Evolutionary conservation across 2,888 invertebrate genomes (phyloP), one percentile per base, ranked within the genome.

Genomic region (Clunio marinus): DNA sequence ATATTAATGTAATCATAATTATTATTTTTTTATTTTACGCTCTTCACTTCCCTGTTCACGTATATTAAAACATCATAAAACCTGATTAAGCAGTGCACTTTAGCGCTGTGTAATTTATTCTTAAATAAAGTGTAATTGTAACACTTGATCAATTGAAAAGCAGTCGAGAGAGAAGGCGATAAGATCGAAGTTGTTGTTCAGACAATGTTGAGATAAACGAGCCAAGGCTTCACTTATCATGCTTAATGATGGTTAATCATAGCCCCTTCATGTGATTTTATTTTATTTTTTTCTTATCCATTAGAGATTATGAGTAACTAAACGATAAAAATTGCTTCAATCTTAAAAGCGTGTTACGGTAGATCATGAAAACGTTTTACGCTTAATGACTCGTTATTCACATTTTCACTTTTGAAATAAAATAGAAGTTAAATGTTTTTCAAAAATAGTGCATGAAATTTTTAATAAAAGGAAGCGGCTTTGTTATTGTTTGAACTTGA

Each of bases 381-480:
- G 35, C 13, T 32, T 32, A 32, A 32, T 32, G 35, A n/a, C n/a
- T n/a, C n/a, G 35, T 32, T 32, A 32, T 32, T 8, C 55, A 22
- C 25, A 32, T 35, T 60, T 60, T 60, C 60, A 60, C 60, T 60
- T 60, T 59, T 37, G 10, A 20, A 10, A 59, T 8, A 55, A 35
- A 35, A 13, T 5, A 35, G 1, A 35, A n/a, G n/a, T 13, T 35
- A 57, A 5, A 46, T 25, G n/a, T 28, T 46, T 27, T 46, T 45
- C 41, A 13, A 63, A 37, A 66, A 55, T 66, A 55, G 66, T 46
- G 66, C 66, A 66, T 66, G 66, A 66, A 66, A 66, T 66, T 55
- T 15, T n/a, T 66, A 66, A 66, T 65, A 45, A 27, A 65, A 45
- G 63, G 35, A 63, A 45, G n/a, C n/a, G n/a, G n/a, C n/a, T n/a